Evolutionary conservation across 2,113 vertebrate species (phyloP), one percentile per base, ranked within the genome.

Genomic region (Gobio gobio): DNA sequence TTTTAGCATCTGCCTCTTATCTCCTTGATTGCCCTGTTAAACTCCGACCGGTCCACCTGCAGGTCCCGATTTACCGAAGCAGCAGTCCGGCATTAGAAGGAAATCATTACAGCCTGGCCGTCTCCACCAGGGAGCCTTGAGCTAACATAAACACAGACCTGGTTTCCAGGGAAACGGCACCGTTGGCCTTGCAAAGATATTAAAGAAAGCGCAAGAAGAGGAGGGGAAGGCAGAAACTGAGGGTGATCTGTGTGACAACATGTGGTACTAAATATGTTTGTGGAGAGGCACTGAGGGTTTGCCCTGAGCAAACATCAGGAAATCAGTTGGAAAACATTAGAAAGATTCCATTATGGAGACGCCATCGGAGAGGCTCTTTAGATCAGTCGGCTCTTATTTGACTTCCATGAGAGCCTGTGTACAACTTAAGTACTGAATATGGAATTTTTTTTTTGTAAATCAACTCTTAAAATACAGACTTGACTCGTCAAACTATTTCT

Each of bases 151-250:
- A 86, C 29, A 88, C 40, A 26, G 45, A 58, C 54, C 78, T 26
- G 80, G 88, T 90, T 88, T 88, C 89, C 88, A 40, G 78, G 86
- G 86, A 82, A 90, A 90, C 89, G 75, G 59, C 72, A 79, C 18
- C 26, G 10, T 73, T 82, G 70, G 85, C 78, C 77, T 83, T 70
- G 82, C 51, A 51, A 63, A 10, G 75, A 83, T 89, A 83, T 86
- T 68, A 88, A 66, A 83, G 36, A 59, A 82, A 63, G 49, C 26
- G 75, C 26, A 24, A 24, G 49, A 80, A 73, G 72, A 61, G 70
- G 24, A 83, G 54, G 59, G 51, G 56, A 20, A 70, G 40, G 43
- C 45, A 33, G 56, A 51, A 74, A 83, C 82, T 18, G 72, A 79
- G 77, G 54, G 72, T 36, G 76, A 85, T 85, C 72, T 58, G 63